A percentile compares a stretch with the other conserved stretches of the same genome.
Conservation (phyloP, 2,888 invertebrate genomes). For the Caenorhabditis plicata region DNA sequence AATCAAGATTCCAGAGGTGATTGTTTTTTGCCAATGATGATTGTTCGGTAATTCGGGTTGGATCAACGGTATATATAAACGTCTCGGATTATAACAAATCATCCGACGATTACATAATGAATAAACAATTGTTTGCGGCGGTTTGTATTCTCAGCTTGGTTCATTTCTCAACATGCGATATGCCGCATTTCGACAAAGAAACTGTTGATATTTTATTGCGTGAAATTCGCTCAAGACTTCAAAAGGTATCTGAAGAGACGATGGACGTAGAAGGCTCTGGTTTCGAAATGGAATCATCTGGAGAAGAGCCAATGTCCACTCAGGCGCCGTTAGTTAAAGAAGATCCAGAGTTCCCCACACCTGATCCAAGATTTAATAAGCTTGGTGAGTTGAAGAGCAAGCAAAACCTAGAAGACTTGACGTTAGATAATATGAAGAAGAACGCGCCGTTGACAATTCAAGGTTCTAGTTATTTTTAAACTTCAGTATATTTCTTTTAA, state of each 20-base stretch:
- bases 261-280: slow-evolving; percentile 17
- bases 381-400: slow-evolving; percentile 22
- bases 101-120: no score
- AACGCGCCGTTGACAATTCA: slow-evolving; percentile 20
- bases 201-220: slow-evolving; percentile 22
- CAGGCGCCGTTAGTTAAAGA: slow-evolving; percentile 20
- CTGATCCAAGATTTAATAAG: slow-evolving; percentile 27
- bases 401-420: slow-evolving; percentile 15
- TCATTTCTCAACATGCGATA: no score
- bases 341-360: slow-evolving; percentile 15
- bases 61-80: no score
- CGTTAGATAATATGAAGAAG: slow-evolving; percentile 22
- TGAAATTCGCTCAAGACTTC: slow-evolving; percentile 28
- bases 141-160: no score
- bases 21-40: no score
- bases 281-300: slow-evolving; percentile 8
- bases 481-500: background rate
- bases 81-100: no score
- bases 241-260: slow-evolving; percentile 10
- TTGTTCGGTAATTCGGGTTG: no score
- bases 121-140: no score
- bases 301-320: slow-evolving; percentile 16
- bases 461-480: slow-evolving; percentile 1
- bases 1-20: no score
- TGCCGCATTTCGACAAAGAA: slow-evolving; percentile 27